A percentile compares a stretch with the other conserved stretches of the same genome.
These are phyloP conservation scores for Enteromius argenteus DNA, from an alignment of 2,797 vertebrate species.

Conservation along the genomic window DNA sequence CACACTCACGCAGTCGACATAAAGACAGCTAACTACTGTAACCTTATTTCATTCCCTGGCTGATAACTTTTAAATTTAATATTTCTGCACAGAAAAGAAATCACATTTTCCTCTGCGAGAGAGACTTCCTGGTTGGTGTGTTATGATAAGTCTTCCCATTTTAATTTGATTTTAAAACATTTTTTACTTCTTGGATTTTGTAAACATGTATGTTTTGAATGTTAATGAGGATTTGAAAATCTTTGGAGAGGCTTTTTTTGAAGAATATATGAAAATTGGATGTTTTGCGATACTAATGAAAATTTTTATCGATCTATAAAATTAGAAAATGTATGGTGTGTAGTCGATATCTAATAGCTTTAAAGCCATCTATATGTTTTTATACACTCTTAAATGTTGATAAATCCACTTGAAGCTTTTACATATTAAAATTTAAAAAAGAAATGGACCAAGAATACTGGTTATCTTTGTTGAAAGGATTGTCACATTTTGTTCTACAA, in stretches of 20 bases:
- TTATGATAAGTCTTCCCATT: not conserved
- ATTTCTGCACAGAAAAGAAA: constrained; percentile 8
- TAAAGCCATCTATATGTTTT: not conserved
- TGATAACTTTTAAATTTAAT: not conserved
- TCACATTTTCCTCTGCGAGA: not conserved
- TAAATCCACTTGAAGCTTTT: not conserved
- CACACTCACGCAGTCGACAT: not conserved
- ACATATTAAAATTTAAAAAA: not conserved
- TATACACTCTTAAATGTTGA: not conserved
- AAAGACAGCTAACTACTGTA: constrained; percentile 18
- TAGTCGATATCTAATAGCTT: not conserved
- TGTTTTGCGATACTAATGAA: not conserved
- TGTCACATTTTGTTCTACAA: not conserved
- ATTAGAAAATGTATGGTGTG: not conserved
- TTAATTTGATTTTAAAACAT: not conserved
- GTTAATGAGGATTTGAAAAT: not conserved
- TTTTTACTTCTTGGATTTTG: not conserved
- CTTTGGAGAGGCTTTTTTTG: not conserved
- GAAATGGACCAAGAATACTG: not conserved
- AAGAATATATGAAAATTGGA: not conserved
- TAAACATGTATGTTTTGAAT: not conserved
- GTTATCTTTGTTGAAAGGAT: not conserved
- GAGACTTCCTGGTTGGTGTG: constrained; percentile 8
- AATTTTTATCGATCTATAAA: not conserved
- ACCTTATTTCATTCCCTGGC: constrained; percentile 20